A percentile compares a stretch with the other conserved stretches of the same genome.
These are phyloP conservation scores for Thunnus maccoyii DNA, from an alignment of 2,113 vertebrate genomes.

Conservation along the genomic window DNA sequence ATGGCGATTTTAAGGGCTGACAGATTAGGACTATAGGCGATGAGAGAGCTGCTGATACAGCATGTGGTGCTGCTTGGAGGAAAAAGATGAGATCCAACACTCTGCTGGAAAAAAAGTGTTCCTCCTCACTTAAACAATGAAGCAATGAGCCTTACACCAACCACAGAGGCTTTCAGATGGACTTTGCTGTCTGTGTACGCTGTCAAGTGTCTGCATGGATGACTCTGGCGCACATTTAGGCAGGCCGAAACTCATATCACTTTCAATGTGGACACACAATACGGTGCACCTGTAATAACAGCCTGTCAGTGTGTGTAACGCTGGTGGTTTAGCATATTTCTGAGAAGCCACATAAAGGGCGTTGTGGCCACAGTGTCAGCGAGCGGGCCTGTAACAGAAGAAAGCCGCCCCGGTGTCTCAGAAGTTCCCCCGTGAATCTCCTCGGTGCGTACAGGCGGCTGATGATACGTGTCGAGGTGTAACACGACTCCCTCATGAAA, in stretches of 20 bases:
- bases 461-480: conserved; percentile 77
- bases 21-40: conserved; percentile 44
- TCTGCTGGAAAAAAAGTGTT: conserved; percentile 14
- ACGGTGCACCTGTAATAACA: conserved; percentile 76
- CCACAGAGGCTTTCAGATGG: conserved; percentile 24
- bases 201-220: conserved; percentile 26
- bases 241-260: conserved; percentile 57
- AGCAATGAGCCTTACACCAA: conserved; percentile 8
- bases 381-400: conserved; percentile 60
- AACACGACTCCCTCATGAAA: conserved; percentile 77
- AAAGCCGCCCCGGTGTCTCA: conserved; percentile 46
- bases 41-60: conserved; percentile 66
- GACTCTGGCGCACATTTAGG: conserved; percentile 31
- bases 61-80: conserved; percentile 9
- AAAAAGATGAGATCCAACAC: conserved; percentile 29
- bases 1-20: conserved; percentile 35
- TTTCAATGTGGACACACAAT: conserved; percentile 69
- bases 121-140: conserved; percentile 27
- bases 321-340: conserved; percentile 52
- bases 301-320: conserved; percentile 49
- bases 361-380: conserved; percentile 49
- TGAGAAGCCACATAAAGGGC: conserved; percentile 69
- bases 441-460: conserved; percentile 48
- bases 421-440: conserved; percentile 51
- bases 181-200: not conserved